Percentiles rank a stretch among this genome's conserved stretches.
Evolutionary conservation across 2,888 invertebrate species (phyloP).

Genomic region (Apodemia mormo): DNA sequence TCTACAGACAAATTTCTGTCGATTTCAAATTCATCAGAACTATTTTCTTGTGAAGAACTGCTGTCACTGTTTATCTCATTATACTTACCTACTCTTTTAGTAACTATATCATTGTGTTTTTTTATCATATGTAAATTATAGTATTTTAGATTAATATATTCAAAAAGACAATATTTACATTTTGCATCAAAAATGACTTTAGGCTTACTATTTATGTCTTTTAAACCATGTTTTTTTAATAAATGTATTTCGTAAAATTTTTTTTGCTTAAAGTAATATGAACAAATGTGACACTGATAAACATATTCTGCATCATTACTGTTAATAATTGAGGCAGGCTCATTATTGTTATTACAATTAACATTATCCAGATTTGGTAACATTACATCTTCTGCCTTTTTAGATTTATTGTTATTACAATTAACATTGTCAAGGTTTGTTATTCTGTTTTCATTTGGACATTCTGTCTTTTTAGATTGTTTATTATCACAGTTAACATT

Average conservation of each 20-base stretch:
- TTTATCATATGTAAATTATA: slow-evolving; percentile 44
- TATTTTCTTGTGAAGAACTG: not conserved
- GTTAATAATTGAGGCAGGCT: slow-evolving; percentile 15
- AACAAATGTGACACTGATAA: slow-evolving; percentile 31
- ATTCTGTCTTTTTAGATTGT: too few relatives aligned
- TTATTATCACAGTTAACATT: not conserved
- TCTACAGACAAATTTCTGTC: not conserved
- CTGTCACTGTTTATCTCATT: not conserved
- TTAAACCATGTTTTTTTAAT: slow-evolving; percentile 30
- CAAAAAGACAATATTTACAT: slow-evolving; percentile 49
- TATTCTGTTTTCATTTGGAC: too few relatives aligned
- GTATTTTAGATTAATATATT: slow-evolving; percentile 31
- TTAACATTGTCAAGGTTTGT: too few relatives aligned
- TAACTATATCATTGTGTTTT: slow-evolving; percentile 31
- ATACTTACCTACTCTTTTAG: not conserved
- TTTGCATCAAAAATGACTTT: slow-evolving; percentile 45
- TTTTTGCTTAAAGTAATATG: slow-evolving; percentile 30
- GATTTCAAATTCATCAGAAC: not conserved
- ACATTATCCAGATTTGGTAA: not conserved
- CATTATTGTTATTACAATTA: not conserved
- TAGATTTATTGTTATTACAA: not conserved
- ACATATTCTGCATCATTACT: slow-evolving; percentile 16
- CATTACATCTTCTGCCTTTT: not conserved
- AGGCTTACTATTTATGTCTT: slow-evolving; percentile 28
- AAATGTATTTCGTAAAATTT: slow-evolving; percentile 28